Evolutionary conservation across 2,113 vertebrate genomes (phyloP), one percentile per base, ranked within the genome.

Genomic region (Podarcis cretensis): DNA sequence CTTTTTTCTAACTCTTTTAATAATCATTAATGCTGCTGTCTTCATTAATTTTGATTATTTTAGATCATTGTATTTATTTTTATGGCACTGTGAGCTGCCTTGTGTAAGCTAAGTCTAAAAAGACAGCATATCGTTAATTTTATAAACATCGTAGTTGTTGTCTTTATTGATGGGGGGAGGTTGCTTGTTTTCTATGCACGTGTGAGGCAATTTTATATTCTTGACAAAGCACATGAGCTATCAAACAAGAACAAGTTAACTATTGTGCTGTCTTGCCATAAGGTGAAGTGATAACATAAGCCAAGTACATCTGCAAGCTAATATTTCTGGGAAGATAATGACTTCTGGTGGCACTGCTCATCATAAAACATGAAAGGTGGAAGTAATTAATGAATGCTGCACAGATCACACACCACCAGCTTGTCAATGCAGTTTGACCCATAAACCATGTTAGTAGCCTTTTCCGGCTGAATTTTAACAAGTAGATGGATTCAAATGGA

Each of bases 361-460:
- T 82, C 79, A 88, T 88, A 63, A 87, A 75, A 82, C 71, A 88
- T 82, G 69, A 87, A 65, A 90, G 54, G 76, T 77, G 4, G 14
- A 82, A 84, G 2, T 83, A 66, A 2, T 78, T 77, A 85, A 68
- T 37, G 74, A 16, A 54, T 8, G 69, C 30, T 35, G 1, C 30
- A 79, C 6, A 69, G 16, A 85, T 14, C 84, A 3, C 0, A 84
- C 37, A 73, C 2, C 1, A 6, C 16, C 73, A 32, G 6, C 66
- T 1, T 84, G 63, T 79, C 80, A 85, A 0, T 32, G 63, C n/a
- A 63, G 57, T 59, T 37, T 85, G 83, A 85, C 83, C 83, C 71
- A 85, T 85, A 85, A 85, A 85, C 71, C 32, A 85, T 59, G 54
- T 35, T 85, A 57, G 32, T 35, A 59, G n/a, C 23, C 37, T 74